These are phyloP conservation scores for Nemotelus nigrinus DNA, from an alignment of 2,888 invertebrate genomes.

Conservation along the genomic window DNA sequence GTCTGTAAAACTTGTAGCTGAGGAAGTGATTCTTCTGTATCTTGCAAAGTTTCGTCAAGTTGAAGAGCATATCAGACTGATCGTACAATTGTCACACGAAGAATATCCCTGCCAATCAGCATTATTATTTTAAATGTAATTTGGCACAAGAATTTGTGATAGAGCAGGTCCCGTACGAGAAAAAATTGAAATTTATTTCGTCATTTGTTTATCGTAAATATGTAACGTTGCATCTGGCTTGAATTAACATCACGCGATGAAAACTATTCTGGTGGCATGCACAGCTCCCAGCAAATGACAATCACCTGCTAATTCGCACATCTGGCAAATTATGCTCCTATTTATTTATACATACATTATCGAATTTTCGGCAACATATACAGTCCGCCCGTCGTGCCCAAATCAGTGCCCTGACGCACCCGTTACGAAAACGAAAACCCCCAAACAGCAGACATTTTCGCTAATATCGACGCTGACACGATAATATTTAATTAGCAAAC, in stretches of 20 bases:
- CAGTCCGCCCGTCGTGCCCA: background rate
- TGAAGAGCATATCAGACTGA: no score
- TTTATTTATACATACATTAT: background rate
- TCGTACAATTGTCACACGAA: no score
- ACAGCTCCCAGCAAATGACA: slow-evolving; percentile 9
- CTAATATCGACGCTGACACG: background rate
- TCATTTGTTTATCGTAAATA: no score
- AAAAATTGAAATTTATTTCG: no score
- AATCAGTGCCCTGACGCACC: background rate
- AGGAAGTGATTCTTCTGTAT: no score
- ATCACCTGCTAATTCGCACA: slow-evolving; percentile 1
- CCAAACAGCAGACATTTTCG: background rate
- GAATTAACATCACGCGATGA: background rate
- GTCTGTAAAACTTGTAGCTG: no score
- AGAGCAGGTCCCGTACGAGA: no score
- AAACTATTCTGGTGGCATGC: background rate
- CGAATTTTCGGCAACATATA: background rate
- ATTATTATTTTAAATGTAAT: no score
- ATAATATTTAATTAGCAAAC: background rate
- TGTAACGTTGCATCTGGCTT: background rate
- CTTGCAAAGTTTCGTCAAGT: no score
- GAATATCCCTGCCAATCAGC: no score
- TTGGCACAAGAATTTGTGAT: no score
- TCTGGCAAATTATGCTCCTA: background rate
- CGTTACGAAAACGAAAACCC: no score